Evolutionary conservation across 2,797 vertebrate species (phyloP).

Genomic region (Micrastur ruficollis): DNA sequence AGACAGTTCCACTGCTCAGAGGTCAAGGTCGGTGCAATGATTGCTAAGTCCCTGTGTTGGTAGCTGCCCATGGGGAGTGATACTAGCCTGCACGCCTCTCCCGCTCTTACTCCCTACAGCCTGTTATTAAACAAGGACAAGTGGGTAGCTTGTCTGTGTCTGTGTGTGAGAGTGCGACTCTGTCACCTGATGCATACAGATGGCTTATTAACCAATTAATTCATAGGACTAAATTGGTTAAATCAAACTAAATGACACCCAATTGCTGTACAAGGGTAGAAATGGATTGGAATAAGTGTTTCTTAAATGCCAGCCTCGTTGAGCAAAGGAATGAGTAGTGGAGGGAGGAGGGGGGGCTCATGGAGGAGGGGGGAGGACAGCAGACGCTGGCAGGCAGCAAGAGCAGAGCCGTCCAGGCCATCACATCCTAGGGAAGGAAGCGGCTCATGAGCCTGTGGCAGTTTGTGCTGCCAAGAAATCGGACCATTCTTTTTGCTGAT

Average conservation of each 20-base stretch:
- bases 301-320: slow-evolving; percentile 69
- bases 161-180: slow-evolving; percentile 37
- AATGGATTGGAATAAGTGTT: slow-evolving; percentile 70
- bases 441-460: background rate
- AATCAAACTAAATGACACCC: slow-evolving; percentile 74
- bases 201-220: slow-evolving; percentile 77
- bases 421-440: background rate
- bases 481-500: background rate
- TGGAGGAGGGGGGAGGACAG: background rate
- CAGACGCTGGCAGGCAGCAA: background rate
- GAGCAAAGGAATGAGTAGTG: slow-evolving; percentile 26
- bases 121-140: slow-evolving; percentile 67
- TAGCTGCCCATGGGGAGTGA: slow-evolving; percentile 6
- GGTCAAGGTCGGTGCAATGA: slow-evolving; percentile 24
- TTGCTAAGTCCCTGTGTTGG: background rate
- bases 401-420: background rate
- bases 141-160: slow-evolving; percentile 49
- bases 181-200: slow-evolving; percentile 71
- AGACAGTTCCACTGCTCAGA: background rate
- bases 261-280: slow-evolving; percentile 68
- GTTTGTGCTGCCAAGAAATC: background rate
- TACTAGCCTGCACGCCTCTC: slow-evolving; percentile 1
- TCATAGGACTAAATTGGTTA: slow-evolving; percentile 72
- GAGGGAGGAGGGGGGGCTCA: background rate
- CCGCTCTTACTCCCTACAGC: background rate